Base-by-base conservation (phyloP, 1,140 invertebrate species). In the Drosophila setifemur region DNA sequence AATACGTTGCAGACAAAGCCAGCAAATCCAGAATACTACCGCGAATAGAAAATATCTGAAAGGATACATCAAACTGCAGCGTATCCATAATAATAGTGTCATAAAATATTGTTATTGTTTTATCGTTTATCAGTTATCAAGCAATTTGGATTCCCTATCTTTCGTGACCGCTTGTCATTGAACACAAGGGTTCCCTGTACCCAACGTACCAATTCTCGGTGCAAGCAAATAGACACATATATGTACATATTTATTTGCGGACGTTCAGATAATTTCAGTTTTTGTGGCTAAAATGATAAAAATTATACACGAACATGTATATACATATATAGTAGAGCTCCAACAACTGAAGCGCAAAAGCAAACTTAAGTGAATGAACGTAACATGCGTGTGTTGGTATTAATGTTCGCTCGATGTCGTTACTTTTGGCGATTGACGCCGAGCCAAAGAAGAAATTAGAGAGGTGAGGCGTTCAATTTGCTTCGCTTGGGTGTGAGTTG, bases 291-390 rank as follows among this genome's bases (percentile, higher is more conserved):
- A 73, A 68, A 73, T 52, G 69, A 60, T 71, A 67, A 63, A 45
- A 68, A n/a, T n/a, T n/a, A n/a, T n/a, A n/a, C n/a, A n/a, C n/a
- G n/a, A n/a, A n/a, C n/a, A n/a, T n/a, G n/a, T n/a, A n/a, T n/a
- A n/a, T n/a, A n/a, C 43, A 54, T 57, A 70, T 44, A 57, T 11
- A 45, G 11, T 25, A 14, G 19, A 26, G 11, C 45, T 39, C 55
- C 43, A 77, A 78, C 48, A 44, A 82, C 18, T 16, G 11, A 60
- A 60, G 26, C 47, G 33, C 37, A 53, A 40, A 29, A 53, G 49
- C 66, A 66, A 81, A 75, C 67, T 55, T 23, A 82, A 45, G 52
- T 77, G 73, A 81, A 73, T 83, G 77, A 53, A 68, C 73, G 71
- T 48, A 28, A 50, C 14, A 37, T 5, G 52, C 18, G 14, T 16